phyloP scores from a whole-genome alignment of 1,140 invertebrate genomes.

The Apis dorsata region DNA sequence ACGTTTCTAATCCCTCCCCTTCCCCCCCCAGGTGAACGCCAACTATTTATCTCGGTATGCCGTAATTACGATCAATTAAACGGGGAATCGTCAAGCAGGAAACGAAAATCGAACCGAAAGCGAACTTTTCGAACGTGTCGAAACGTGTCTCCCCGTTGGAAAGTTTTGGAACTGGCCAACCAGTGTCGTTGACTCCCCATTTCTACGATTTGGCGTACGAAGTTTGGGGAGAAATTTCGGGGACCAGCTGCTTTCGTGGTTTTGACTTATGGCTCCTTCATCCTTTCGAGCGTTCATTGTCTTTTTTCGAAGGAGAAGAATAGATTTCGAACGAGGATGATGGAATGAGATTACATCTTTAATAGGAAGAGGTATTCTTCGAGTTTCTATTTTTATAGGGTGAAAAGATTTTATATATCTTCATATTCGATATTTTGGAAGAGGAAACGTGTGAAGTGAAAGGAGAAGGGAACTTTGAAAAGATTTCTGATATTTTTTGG shows the following conservation, averaged over 20 bases:
- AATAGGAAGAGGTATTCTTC: too few relatives aligned
- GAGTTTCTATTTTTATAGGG: too few relatives aligned
- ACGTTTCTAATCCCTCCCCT: neutral
- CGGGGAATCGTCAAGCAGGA: constrained; percentile 2
- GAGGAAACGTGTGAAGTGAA: neutral
- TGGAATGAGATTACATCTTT: too few relatives aligned
- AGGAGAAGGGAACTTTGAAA: too few relatives aligned
- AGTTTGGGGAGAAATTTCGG: too few relatives aligned
- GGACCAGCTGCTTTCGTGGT: too few relatives aligned
- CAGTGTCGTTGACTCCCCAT: too few relatives aligned
- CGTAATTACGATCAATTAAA: constrained; percentile 63
- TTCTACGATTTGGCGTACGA: too few relatives aligned
- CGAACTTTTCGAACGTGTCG: neutral
- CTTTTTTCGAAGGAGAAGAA: too few relatives aligned
- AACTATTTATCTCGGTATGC: constrained; percentile 53
- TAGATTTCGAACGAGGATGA: too few relatives aligned
- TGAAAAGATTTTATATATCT: too few relatives aligned
- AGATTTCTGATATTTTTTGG: neutral
- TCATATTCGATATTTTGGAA: neutral
- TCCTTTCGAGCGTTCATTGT: neutral
- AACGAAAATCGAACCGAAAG: neutral
- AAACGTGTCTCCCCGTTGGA: neutral
- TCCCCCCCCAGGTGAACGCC: constrained; percentile 9
- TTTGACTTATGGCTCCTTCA: too few relatives aligned
- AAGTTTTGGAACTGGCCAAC: neutral